Evolutionary conservation across 2,888 invertebrate genomes (phyloP), one percentile per base, ranked within the genome.

Genomic region (Sesamia inferens): DNA sequence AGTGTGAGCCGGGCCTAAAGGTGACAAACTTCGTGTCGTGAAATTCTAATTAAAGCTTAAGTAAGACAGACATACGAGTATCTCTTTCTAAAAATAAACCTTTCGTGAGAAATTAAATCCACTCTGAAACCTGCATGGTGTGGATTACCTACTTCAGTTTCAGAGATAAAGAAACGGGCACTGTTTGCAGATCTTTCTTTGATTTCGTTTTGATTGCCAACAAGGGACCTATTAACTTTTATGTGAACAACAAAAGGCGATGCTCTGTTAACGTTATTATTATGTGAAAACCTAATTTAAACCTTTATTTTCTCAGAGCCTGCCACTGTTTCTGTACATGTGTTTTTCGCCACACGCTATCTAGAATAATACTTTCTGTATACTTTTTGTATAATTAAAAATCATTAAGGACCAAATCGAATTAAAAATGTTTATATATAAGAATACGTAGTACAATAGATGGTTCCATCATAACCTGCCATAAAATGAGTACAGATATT

Each of bases 191-290:
- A n/a, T 59, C 59, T 66, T 79, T 63, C 68, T 74, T 59, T 59
- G 74, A 78, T 71, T 78, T 67, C 24, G 54, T 67, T 61, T 39
- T 64, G 55, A 83, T 64, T 31, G 54, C 13, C 81, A 64, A 48
- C 81, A 24, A 54, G 81, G 59, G 75, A 47, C 22, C 65, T 57
- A 57, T 80, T 58, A 42, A 24, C 63, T 66, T 79, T 69, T 79
- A 74, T 74, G 66, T 55, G 66, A 22, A 42, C 57, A 79, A 47
- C 58, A n/a, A 73, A 63, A 16, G 57, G n/a, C 68, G n/a, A 61
- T 54, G 24, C 54, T 71, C 39, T 62, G 47, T 54, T 59, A 58
- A 58, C 16, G 7, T 31, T 79, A 44, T 59, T 70, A 13, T 54
- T 70, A 51, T 54, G 70, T 57, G 57, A 16, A 42, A 57, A 64